Conservation (phyloP, 2,797 vertebrate species). For the Petrocephalus sullivani region DNA sequence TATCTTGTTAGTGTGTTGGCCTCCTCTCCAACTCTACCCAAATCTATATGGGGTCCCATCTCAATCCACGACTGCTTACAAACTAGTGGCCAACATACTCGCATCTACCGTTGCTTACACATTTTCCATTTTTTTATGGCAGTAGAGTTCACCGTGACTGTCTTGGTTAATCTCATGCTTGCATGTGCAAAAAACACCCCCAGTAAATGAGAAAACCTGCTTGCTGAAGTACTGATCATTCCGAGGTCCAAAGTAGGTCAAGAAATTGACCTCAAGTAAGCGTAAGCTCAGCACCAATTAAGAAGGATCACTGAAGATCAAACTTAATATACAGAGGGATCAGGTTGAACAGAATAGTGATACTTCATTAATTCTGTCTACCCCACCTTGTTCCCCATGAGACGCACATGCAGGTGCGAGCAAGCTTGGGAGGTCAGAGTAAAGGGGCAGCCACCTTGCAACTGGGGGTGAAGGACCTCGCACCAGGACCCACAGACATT, state of each 20-base stretch:
- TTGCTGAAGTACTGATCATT: constrained; percentile 24
- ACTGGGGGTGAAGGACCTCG: background rate
- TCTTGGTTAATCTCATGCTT: constrained; percentile 34
- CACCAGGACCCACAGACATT: background rate
- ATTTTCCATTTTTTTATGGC: background rate
- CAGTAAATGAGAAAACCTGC: constrained; percentile 22
- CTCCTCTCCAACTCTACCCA: background rate
- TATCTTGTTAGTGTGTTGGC: background rate
- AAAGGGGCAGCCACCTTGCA: background rate
- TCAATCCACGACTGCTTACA: background rate
- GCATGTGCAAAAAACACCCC: background rate
- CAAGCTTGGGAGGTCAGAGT: background rate
- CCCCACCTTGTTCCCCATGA: background rate
- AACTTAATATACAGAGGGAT: background rate
- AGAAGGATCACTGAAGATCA: constrained; percentile 34
- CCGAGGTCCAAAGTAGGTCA: constrained; percentile 39
- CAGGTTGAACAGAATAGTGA: background rate
- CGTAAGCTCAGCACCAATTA: constrained; percentile 27
- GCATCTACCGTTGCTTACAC: background rate
- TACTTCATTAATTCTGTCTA: background rate
- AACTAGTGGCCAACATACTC: constrained; percentile 9
- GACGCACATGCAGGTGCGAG: background rate
- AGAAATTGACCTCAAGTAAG: constrained; percentile 40
- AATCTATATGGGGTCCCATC: background rate
- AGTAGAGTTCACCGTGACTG: constrained; percentile 28